Base-by-base conservation (phyloP, 2,888 invertebrate species). In the Chalcosyrphus nemorum region DNA sequence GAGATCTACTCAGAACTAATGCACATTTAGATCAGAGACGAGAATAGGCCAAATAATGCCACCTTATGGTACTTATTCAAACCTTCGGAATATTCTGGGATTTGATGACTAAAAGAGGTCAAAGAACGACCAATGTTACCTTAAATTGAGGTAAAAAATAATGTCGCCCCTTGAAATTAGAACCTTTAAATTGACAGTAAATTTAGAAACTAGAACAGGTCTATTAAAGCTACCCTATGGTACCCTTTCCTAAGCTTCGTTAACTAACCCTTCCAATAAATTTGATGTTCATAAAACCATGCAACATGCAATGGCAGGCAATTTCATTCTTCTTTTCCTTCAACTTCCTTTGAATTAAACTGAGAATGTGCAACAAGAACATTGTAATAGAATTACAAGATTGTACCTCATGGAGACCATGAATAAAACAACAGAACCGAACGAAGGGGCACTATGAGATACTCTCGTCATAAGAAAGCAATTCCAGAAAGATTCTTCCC, bases 321-420 rank as follows among this genome's bases (percentile, higher is more conserved):
- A 45, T 61, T 52, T 61, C 27, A 43, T 61, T 63, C 61, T 47
- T 65, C 27, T 54, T 54, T 45, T 7, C 11, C 15, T 45, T 32
- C 57, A 68, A 68, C 52, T 77, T 61, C 70, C 61, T 54, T 61
- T 56, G 54, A 45, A 61, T 32, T 11, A 47, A 24, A 56, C 38
- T n/a, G n/a, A 38, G 32, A 80, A 77, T 61, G 63, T 61, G 63
- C 78, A 65, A 72, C 57, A 72, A 72, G 27, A 72, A 57, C 71
- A 24, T 70, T 78, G 35, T 65, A 63, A 41, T 41, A 32, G 21
- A 65, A 78, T 56, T 50, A 78, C 56, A 65, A 15, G 45, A 63
- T n/a, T n/a, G 63, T 63, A 19, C 41, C 68, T 32, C 45, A 61
- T 45, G 19, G 11, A 71, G 63, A 63, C 63, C 19, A 71, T 77